Conservation (phyloP, 2,888 invertebrate genomes). For the Bombylius discolor region DNA sequence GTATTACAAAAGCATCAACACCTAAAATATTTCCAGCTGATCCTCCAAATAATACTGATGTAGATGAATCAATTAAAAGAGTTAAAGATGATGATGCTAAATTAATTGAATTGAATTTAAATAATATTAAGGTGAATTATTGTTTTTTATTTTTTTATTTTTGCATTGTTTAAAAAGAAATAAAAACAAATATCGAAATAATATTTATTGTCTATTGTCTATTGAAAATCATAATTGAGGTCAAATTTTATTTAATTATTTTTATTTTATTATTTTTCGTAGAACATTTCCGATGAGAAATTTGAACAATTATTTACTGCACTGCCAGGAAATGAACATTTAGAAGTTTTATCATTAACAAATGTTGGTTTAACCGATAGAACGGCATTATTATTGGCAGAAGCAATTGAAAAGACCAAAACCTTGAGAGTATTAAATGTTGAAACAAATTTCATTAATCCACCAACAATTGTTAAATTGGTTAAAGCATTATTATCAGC, state of each 20-base stretch:
- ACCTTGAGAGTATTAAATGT: conserved; percentile 75
- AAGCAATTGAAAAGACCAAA: conserved; percentile 67
- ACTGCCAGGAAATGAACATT: conserved; percentile 75
- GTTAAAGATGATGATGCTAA: conserved; percentile 80
- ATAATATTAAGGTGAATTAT: conserved; percentile 86
- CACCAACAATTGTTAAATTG: conserved; percentile 71
- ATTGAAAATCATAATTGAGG: not conserved
- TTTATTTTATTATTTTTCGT: conserved; percentile 14
- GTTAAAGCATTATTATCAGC: conserved; percentile 76
- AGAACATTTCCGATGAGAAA: conserved; percentile 96
- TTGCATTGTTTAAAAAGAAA: not conserved
- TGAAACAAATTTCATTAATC: conserved; percentile 95
- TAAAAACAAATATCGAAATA: not conserved
- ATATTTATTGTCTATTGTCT: not conserved
- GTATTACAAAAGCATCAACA: conserved; percentile 87
- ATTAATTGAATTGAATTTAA: conserved; percentile 90
- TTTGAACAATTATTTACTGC: conserved; percentile 80
- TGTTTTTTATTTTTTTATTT: not conserved
- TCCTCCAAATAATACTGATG: conserved; percentile 93
- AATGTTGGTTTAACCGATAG: conserved; percentile 90
- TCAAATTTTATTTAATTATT: conserved; percentile 1
- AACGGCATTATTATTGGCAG: conserved; percentile 67
- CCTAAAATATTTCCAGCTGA: conserved; percentile 85
- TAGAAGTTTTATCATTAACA: conserved; percentile 83
- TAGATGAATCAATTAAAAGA: conserved; percentile 81